Evolutionary conservation across 2,888 invertebrate genomes (phyloP), one percentile per base, ranked within the genome.

Genomic region (Oasisia sp.): DNA sequence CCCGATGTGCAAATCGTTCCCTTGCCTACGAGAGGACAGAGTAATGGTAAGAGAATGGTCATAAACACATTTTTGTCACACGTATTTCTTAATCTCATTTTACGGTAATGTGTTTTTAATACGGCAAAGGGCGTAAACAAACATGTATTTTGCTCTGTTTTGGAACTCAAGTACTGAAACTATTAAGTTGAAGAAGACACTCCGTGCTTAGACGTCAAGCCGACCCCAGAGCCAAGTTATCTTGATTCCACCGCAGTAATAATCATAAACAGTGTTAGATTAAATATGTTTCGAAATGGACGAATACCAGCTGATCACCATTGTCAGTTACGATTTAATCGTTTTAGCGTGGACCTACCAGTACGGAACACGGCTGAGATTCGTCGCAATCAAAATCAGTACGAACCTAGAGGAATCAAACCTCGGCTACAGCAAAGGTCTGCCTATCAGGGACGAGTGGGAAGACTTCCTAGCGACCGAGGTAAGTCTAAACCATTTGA

Each of bases 341-440:
- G n/a, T 19, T 74, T 74, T 32, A 74, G 89, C 58, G n/a, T 89
- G 58, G 91, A 91, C 38, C 44, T 93, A 93, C 89, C n/a, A 50
- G 32, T 95, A 95, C 91, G 95, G 95, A 0, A 95, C 95, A 0
- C 92, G 93, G 91, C 92, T 95, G 11, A 93, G 94, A 44, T 95
- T 94, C 91, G 93, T 95, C 11, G 95, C 95, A 9, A 94, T 95
- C 32, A 94, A 94, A 44, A 93, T 95, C 32, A 95, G 95, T 92
- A 95, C 95, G 11, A 94, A 95, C 11, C 93, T 95, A 44, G 93
- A 94, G 19, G 50, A 93, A 0, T 94, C 93, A 89, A 94, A 93
- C 12, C 93, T 95, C 19, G 95, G 95, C 9, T 95, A 94, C 92
- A 92, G 93, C 9, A 94, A 94, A n/a, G 95, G 95, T 0, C 92